Evolutionary conservation across 2,888 invertebrate genomes (phyloP).

Genomic region (Ectemnius cavifrons): DNA sequence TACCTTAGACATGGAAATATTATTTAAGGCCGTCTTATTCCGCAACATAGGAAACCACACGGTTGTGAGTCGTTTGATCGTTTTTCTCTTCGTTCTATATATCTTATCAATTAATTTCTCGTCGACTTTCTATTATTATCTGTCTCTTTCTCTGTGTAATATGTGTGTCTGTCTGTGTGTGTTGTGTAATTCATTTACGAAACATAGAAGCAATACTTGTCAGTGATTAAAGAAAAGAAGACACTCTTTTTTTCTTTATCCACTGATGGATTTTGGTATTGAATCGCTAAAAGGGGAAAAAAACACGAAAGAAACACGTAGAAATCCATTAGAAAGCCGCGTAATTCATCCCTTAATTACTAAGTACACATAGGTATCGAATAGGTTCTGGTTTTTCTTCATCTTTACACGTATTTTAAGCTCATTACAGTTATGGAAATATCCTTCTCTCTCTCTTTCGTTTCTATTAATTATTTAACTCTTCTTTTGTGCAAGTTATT

Average conservation of each 20-base stretch:
- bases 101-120: slow-evolving; percentile 15
- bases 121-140: slow-evolving; percentile 43
- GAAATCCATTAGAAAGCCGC: slow-evolving; percentile 68
- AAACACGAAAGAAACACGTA: slow-evolving; percentile 34
- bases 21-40: slow-evolving; percentile 71
- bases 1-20: slow-evolving; percentile 63
- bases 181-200: slow-evolving; percentile 57
- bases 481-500: too few species aligned
- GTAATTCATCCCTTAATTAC: slow-evolving; percentile 56
- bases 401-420: slow-evolving; percentile 75
- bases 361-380: slow-evolving; percentile 77
- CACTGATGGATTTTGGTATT: too few species aligned
- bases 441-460: slow-evolving; percentile 28
- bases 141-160: background rate
- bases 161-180: slow-evolving; percentile 10
- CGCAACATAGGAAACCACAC: slow-evolving; percentile 68
- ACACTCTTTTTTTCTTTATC: background rate
- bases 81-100: slow-evolving; percentile 4
- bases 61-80: slow-evolving; percentile 62
- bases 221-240: background rate
- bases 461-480: background rate
- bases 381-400: slow-evolving; percentile 39
- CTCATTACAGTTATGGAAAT: slow-evolving; percentile 77
- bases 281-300: too few species aligned
- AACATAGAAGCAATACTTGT: slow-evolving; percentile 62